These are phyloP conservation scores for Pogonophryne albipinna DNA, from an alignment of 2,797 vertebrate species.

Conservation along the genomic window DNA sequence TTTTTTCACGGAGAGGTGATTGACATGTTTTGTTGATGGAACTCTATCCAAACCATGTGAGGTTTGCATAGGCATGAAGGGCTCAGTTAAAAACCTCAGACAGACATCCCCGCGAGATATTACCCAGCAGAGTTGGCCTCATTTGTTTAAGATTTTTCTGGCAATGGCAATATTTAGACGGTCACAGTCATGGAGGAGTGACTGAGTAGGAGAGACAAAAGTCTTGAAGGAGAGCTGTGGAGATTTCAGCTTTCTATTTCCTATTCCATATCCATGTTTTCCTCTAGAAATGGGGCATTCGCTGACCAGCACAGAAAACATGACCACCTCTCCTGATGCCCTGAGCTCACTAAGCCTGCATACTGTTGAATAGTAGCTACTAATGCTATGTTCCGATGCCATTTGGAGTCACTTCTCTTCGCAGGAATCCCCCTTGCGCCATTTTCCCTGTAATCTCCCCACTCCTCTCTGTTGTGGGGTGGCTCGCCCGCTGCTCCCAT, in stretches of 20 bases:
- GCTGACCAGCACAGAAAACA: slow-evolving; percentile 50
- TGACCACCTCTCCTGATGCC: slow-evolving; percentile 65
- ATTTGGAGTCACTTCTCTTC: slow-evolving; percentile 80
- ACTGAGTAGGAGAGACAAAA: slow-evolving; percentile 21
- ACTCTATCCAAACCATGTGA: slow-evolving; percentile 69
- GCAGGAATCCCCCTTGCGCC: slow-evolving; percentile 76
- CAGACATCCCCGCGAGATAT: slow-evolving; percentile 32
- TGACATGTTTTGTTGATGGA: slow-evolving; percentile 79
- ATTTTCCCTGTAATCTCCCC: slow-evolving; percentile 85
- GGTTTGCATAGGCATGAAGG: slow-evolving; percentile 75
- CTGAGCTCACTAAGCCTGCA: slow-evolving; percentile 81
- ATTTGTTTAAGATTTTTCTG: slow-evolving; percentile 60
- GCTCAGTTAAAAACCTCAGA: slow-evolving; percentile 59
- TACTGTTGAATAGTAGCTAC: slow-evolving; percentile 77
- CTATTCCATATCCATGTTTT: slow-evolving; percentile 6
- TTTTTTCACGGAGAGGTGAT: slow-evolving; percentile 67
- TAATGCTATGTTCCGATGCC: slow-evolving; percentile 84
- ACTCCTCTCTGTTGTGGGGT: slow-evolving; percentile 82
- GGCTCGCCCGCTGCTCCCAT: slow-evolving; percentile 82
- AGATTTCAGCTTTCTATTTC: slow-evolving; percentile 5
- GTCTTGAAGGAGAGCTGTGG: slow-evolving; percentile 22
- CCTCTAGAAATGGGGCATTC: slow-evolving; percentile 45
- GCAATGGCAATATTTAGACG: slow-evolving; percentile 56
- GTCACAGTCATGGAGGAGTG: slow-evolving; percentile 36
- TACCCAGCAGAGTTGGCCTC: slow-evolving; percentile 47